phyloP scores from a whole-genome alignment of 1,140 invertebrate genomes.

The Pemphigus obesinymphae region DNA sequence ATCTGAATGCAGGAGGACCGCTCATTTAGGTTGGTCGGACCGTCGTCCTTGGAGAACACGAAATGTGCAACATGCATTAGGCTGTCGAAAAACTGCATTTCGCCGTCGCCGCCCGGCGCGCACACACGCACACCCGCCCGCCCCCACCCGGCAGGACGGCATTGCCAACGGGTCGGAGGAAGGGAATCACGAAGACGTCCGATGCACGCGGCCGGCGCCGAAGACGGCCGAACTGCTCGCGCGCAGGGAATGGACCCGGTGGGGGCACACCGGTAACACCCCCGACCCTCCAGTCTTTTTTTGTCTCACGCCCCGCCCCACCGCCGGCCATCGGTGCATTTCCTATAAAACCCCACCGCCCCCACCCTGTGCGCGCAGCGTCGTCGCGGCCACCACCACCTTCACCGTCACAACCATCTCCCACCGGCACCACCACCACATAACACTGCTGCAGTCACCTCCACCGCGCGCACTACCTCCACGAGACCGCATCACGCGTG shows the following conservation, averaged over 20 bases:
- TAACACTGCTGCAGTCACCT: too few relatives aligned
- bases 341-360: slow-evolving; percentile 8
- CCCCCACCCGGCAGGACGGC: background rate
- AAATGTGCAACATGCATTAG: slow-evolving; percentile 42
- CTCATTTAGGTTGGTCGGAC: slow-evolving; percentile 41
- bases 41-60: slow-evolving; percentile 40
- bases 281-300: slow-evolving; percentile 16
- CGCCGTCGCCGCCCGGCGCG: slow-evolving; percentile 38
- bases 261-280: background rate
- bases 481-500: background rate
- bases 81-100: slow-evolving; percentile 41
- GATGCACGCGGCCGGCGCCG: slow-evolving; percentile 32
- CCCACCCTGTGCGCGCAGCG: background rate
- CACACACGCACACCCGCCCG: slow-evolving; percentile 8
- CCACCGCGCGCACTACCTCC: background rate
- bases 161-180: background rate
- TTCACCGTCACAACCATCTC: background rate
- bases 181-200: slow-evolving; percentile 35
- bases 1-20: slow-evolving; percentile 41
- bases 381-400: background rate
- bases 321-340: slow-evolving; percentile 33
- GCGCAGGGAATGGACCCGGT: background rate
- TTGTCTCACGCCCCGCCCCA: slow-evolving; percentile 28
- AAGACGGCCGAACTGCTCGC: slow-evolving; percentile 31
- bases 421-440: background rate